Base-by-base conservation (phyloP, 2,797 vertebrate genomes). In the Gymnocypris eckloni region DNA sequence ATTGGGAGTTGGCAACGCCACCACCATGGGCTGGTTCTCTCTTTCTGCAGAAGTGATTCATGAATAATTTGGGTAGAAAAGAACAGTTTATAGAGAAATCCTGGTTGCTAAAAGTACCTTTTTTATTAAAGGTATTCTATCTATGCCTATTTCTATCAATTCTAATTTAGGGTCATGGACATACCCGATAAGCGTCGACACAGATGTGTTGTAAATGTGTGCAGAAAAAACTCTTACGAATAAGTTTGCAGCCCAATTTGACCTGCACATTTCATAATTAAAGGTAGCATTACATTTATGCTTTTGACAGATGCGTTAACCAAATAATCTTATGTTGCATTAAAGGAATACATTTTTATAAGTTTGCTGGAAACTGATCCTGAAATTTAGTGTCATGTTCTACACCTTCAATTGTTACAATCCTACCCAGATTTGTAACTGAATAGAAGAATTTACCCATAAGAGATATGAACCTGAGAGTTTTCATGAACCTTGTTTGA, bases 1-100 rank as follows among this genome's bases (percentile, higher is more conserved):
- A 80, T 50, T 67, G 61, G 45, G 43, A 37, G 25, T 67, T 80
- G 79, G 61, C 61, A 78, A 48, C 52, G 48, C 20, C 15, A 61
- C 59, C 4, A 28, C 54, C 25, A 41, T 73, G 79, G 28, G 78
- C 15, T 54, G 28, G 16, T 54, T 64, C 6, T 56, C 39, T 22
- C 20, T 54, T 56, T 39, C 22, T 39, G 9, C 33, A 28, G 9
- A 64, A 43, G 56, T 61, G 11, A 15, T 73, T 48, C 52, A 82
- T 82, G 16, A 48, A 37, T 43, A 48, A 50, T 56, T 66, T 83
- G 22, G 22, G n/a, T 2, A 4, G 25, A 59, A 41, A 61, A 45
- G 16, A 48, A 20, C 20, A 6, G 33, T 72, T 50, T 43, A 2
- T 56, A 52, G 8, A 43, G 12, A 67, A 76, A 50, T 37, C 1